A percentile compares a stretch with the other conserved stretches of the same genome.
These are phyloP conservation scores for Rhopalosiphum maidis DNA, from an alignment of 1,140 invertebrate genomes.

Conservation along the genomic window DNA sequence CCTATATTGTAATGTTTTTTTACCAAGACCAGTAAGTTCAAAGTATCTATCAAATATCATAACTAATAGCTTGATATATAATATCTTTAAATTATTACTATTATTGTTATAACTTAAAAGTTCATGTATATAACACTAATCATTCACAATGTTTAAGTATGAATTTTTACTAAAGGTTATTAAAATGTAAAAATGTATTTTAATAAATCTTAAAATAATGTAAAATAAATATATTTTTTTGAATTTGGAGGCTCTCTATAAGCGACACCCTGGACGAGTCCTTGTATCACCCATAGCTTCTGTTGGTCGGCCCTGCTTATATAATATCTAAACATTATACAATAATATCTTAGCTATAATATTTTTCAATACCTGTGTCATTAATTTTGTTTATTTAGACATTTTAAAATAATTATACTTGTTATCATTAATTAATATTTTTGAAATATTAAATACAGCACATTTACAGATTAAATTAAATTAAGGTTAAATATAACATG, in stretches of 20 bases:
- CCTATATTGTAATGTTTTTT: background rate
- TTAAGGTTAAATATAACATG: constrained; percentile 17
- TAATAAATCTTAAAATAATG: background rate
- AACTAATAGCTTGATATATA: background rate
- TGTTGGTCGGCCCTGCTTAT: background rate
- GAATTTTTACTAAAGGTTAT: background rate
- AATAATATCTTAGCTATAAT: constrained; percentile 14
- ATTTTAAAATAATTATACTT: background rate
- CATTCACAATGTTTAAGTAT: too few relatives aligned
- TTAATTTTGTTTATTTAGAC: background rate
- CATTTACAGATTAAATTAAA: constrained; percentile 13
- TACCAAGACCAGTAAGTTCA: background rate
- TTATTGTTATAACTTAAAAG: background rate
- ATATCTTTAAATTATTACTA: background rate
- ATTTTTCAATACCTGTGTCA: constrained; percentile 18
- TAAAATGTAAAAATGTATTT: background rate
- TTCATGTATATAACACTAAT: background rate
- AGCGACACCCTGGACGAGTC: background rate
- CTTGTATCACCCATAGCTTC: background rate
- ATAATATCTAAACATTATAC: background rate
- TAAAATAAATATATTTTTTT: background rate
- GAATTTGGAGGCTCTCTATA: background rate
- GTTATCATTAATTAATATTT: background rate
- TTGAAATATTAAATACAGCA: constrained; percentile 16
- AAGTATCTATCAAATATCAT: background rate